Conservation (phyloP, 2,113 vertebrate species). For the Proteles cristata region DNA sequence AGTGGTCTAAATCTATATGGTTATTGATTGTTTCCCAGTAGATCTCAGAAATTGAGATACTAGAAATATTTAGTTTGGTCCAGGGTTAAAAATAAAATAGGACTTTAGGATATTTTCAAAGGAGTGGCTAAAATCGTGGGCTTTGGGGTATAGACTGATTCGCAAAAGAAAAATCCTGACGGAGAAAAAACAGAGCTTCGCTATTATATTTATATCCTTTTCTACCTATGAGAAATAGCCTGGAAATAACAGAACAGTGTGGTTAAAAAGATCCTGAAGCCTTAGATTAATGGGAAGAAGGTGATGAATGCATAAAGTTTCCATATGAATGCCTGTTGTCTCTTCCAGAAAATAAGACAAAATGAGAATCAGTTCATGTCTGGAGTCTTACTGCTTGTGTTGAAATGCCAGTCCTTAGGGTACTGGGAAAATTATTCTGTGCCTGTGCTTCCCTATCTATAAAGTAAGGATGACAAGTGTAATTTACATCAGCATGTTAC, state of each 20-base stretch:
- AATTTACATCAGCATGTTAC: not conserved
- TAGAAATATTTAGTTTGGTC: not conserved
- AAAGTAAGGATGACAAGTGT: not conserved
- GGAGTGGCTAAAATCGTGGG: not conserved
- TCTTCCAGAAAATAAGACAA: not conserved
- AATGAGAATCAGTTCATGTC: not conserved
- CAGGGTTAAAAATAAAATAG: not conserved
- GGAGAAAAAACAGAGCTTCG: not conserved
- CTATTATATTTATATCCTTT: not conserved
- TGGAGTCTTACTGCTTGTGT: not conserved
- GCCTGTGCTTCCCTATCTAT: not conserved
- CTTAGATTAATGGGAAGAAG: not conserved
- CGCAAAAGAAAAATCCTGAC: not conserved
- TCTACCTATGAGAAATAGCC: not conserved
- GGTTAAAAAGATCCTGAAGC: not conserved
- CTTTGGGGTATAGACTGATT: not conserved
- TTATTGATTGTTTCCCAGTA: not conserved
- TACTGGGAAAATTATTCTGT: not conserved
- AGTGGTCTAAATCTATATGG: not conserved
- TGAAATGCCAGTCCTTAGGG: not conserved
- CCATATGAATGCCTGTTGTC: not conserved
- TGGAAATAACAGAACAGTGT: not conserved
- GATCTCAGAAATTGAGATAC: not conserved
- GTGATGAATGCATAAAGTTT: not conserved
- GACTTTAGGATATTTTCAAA: not conserved